Percentiles rank a stretch among this genome's conserved stretches.
These are phyloP conservation scores for Gymnosoma rotundatum DNA, from an alignment of 2,888 invertebrate genomes.

Conservation along the genomic window DNA sequence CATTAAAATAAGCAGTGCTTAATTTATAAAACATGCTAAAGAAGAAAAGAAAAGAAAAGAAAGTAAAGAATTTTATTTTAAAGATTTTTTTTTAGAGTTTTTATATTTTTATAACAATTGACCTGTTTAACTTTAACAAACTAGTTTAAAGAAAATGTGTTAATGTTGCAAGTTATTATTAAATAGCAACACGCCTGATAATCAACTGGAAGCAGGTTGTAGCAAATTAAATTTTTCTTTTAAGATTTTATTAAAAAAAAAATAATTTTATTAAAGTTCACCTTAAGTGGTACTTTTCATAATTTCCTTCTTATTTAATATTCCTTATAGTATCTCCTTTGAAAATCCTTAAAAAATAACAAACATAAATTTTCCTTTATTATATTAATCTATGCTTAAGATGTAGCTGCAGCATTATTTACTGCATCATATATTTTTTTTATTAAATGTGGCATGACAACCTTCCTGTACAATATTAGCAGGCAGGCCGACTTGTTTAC, in stretches of 20 bases:
- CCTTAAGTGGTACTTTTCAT: conserved; percentile 59
- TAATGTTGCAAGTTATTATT: conserved; percentile 50
- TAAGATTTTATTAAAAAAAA: conserved; percentile 30
- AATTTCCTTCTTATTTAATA: conserved; percentile 28
- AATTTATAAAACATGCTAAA: conserved; percentile 45
- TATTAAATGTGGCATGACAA: conserved; percentile 29
- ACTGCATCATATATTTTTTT: conserved; percentile 26
- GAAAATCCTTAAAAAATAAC: background rate
- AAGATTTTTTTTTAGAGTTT: conserved; percentile 14
- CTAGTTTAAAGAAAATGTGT: conserved; percentile 56
- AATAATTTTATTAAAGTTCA: conserved; percentile 55
- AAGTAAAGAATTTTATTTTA: conserved; percentile 47
- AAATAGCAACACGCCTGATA: background rate
- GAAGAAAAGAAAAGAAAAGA: conserved; percentile 19
- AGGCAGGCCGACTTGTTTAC: conserved; percentile 27
- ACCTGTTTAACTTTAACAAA: conserved; percentile 56
- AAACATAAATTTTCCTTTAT: too few species aligned
- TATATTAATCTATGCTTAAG: too few species aligned
- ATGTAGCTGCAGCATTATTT: conserved; percentile 22
- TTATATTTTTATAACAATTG: conserved; percentile 48
- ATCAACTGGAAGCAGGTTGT: conserved; percentile 5
- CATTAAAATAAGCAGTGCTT: conserved; percentile 37
- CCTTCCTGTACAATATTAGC: conserved; percentile 27
- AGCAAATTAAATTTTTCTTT: conserved; percentile 47
- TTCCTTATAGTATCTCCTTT: conserved; percentile 2